Percentiles rank a stretch among this genome's conserved stretches.
phyloP scores from a whole-genome alignment of 2,113 vertebrate species.

The Chloebia gouldiae region DNA sequence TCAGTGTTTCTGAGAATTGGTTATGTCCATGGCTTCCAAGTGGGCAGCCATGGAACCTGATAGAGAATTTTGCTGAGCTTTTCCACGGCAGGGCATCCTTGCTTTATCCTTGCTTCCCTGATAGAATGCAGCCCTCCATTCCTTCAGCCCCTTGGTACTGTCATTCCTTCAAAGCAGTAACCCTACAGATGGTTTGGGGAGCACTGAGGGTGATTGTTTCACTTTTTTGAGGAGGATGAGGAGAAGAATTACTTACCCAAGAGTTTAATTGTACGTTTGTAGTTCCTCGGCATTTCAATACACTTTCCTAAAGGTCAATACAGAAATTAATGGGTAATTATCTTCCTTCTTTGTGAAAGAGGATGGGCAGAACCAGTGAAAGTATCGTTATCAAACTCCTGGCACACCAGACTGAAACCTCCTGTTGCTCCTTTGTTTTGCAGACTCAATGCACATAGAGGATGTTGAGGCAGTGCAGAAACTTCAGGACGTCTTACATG shows the following conservation, averaged over 20 bases:
- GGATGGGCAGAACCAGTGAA: neutral
- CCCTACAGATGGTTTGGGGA: neutral
- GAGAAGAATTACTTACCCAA: neutral
- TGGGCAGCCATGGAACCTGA: neutral
- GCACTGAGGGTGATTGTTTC: neutral
- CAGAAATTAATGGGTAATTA: conserved; percentile 8
- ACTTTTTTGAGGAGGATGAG: neutral
- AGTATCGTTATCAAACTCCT: neutral
- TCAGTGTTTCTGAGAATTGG: neutral
- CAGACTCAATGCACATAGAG: conserved; percentile 99
- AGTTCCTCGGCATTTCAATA: neutral
- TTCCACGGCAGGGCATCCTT: neutral
- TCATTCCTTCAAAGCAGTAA: neutral
- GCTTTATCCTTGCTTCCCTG: neutral
- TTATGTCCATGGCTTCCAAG: neutral
- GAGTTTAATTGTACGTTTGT: neutral
- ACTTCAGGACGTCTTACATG: conserved; percentile 96
- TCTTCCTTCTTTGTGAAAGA: neutral
- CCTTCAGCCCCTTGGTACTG: neutral
- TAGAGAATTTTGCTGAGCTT: neutral
- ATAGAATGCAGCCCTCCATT: neutral
- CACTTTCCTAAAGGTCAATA: neutral
- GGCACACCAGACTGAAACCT: neutral
- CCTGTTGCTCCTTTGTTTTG: conserved; percentile 36
- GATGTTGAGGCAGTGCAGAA: conserved; percentile 98